Evolutionary conservation across 2,113 vertebrate genomes (phyloP).

Genomic region (Phocoena sinus): DNA sequence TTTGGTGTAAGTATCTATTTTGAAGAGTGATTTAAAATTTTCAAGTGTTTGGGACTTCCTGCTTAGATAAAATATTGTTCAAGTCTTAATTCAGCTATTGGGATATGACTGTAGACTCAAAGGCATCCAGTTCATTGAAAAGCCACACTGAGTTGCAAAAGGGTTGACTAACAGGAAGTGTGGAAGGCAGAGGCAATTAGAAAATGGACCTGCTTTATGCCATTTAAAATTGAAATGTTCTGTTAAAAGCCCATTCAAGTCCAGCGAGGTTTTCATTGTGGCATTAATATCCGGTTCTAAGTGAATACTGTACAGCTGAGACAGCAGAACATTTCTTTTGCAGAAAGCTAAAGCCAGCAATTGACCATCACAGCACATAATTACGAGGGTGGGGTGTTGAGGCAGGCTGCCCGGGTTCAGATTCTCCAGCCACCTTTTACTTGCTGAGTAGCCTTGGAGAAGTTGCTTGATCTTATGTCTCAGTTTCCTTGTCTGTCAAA

Average conservation of each 20-base stretch:
- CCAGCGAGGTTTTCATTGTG: not conserved
- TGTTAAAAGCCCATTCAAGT: not conserved
- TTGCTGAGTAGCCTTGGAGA: not conserved
- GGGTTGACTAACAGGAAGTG: not conserved
- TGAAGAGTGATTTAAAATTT: constrained; percentile 6
- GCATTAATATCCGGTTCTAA: not conserved
- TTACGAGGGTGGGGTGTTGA: not conserved
- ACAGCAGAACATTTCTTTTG: not conserved
- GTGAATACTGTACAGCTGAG: not conserved
- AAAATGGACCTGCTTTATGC: not conserved
- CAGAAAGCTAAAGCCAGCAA: not conserved
- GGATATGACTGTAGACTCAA: not conserved
- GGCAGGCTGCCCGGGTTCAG: not conserved
- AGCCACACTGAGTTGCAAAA: not conserved
- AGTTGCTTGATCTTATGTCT: not conserved
- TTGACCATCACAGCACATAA: not conserved
- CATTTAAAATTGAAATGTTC: not conserved
- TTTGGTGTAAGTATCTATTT: not conserved
- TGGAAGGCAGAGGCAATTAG: not conserved
- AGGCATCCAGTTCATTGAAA: not conserved
- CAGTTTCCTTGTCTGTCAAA: not conserved
- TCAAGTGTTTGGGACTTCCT: not conserved
- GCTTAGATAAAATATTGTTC: not conserved
- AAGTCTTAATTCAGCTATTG: not conserved
- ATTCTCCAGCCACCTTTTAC: not conserved